Conservation (phyloP, 2,113 vertebrate genomes). For the Felis catus region F.catus_Fca126_mat1.0 CM031425.1:38956001-38956500, state of each 20-base stretch:
- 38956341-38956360: too few relatives aligned
- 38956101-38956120: conserved; percentile 13
- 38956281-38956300: too few relatives aligned
- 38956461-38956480: conserved; percentile 32
- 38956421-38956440: too few relatives aligned
- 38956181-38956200: not conserved
- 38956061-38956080: conserved; percentile 55
- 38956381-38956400: too few relatives aligned
- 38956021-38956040: not conserved
- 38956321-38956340: too few relatives aligned
- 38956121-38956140: not conserved
- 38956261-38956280: too few relatives aligned
- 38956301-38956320: too few relatives aligned
- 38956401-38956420: too few relatives aligned
- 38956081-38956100: conserved; percentile 17
- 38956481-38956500: not conserved
- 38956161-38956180: conserved; percentile 5
- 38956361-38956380: too few relatives aligned
- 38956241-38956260: not conserved
- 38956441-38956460: not conserved
- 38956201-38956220: not conserved
- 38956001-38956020: not conserved
- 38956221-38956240: conserved; percentile 44
- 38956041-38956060: not conserved
- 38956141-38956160: not conserved